Evolutionary conservation across 2,113 vertebrate species (phyloP).

Genomic region (Anhinga rufa): DNA sequence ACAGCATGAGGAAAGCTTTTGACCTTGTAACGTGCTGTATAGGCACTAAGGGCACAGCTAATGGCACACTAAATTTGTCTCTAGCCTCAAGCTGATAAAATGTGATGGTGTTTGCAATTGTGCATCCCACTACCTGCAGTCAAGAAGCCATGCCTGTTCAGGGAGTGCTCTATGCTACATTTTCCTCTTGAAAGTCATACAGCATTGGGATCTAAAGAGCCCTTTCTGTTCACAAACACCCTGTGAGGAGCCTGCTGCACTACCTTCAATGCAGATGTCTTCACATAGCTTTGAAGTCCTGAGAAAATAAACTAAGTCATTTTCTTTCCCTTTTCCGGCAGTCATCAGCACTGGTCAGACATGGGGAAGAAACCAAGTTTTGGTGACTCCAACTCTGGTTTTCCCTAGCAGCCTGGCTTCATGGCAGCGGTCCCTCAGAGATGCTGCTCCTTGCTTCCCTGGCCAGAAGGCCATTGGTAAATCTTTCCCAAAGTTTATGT

Average conservation of each 20-base stretch:
- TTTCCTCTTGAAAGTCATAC: background rate
- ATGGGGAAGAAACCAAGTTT: background rate
- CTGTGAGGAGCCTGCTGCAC: background rate
- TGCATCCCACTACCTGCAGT: background rate
- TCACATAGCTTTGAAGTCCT: background rate
- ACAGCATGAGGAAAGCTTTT: background rate
- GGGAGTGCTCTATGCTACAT: background rate
- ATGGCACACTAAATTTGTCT: background rate
- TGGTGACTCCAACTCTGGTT: background rate
- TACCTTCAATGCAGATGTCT: background rate
- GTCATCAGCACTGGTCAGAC: background rate
- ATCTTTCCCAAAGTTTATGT: background rate
- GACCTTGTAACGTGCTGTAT: background rate
- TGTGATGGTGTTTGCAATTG: background rate
- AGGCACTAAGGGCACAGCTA: background rate
- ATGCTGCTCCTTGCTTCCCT: background rate
- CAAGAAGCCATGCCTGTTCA: background rate
- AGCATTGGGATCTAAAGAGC: background rate
- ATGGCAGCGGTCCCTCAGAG: background rate
- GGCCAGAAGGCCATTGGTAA: background rate
- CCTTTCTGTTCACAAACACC: background rate
- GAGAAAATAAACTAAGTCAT: background rate
- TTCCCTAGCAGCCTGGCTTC: background rate
- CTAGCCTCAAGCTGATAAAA: background rate
- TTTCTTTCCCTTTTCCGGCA: background rate